These are phyloP conservation scores for Gavia stellata DNA, from an alignment of 2,113 vertebrate species.

Conservation along the genomic window DNA sequence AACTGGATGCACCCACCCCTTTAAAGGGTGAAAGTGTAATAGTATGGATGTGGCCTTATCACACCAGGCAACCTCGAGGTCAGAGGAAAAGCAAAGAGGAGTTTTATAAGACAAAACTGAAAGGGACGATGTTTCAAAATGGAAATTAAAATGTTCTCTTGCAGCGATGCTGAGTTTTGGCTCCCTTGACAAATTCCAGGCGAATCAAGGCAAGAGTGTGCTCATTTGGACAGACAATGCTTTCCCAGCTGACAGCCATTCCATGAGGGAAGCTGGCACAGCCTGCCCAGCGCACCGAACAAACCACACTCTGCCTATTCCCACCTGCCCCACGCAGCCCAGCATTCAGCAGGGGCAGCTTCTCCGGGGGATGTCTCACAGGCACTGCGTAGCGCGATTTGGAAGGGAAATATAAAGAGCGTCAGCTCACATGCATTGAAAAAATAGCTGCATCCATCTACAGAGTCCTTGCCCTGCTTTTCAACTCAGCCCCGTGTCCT, in stretches of 20 bases:
- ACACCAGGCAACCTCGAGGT: not conserved
- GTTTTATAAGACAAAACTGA: not conserved
- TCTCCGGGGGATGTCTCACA: not conserved
- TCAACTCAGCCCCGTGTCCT: not conserved
- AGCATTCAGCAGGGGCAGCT: not conserved
- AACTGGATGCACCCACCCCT: not conserved
- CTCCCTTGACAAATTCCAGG: not conserved
- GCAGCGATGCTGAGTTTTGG: not conserved
- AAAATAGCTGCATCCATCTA: not conserved
- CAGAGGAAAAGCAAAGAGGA: not conserved
- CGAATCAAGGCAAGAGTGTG: not conserved
- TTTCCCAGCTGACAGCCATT: not conserved
- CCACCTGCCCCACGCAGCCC: not conserved
- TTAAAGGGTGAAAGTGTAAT: not conserved
- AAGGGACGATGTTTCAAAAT: not conserved
- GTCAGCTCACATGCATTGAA: not conserved
- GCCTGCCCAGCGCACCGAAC: not conserved
- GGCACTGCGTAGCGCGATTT: not conserved
- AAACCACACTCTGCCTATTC: not conserved
- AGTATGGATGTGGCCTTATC: not conserved
- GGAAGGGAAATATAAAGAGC: not conserved
- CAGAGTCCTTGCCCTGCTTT: not conserved
- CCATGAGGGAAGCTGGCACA: conserved; percentile 4
- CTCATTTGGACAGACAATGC: not conserved
- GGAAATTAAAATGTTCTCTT: not conserved